These are phyloP conservation scores for Malachius bipustulatus DNA, from an alignment of 2,888 invertebrate genomes.

Conservation along the genomic window DNA sequence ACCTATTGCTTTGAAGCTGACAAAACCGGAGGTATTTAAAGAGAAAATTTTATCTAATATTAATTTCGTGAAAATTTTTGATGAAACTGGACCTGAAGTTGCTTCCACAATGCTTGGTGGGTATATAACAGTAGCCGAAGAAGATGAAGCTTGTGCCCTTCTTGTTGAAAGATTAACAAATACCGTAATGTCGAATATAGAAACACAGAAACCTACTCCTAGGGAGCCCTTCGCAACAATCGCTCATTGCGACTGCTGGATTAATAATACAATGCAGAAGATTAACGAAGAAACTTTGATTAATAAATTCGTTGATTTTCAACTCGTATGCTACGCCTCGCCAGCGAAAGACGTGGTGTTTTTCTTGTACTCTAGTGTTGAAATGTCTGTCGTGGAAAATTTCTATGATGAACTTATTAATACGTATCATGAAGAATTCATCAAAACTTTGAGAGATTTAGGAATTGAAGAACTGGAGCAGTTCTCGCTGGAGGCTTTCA, in stretches of 20 bases:
- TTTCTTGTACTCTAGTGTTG: constrained; percentile 40
- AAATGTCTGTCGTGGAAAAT: constrained; percentile 30
- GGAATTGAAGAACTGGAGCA: constrained; percentile 23
- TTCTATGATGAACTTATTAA: constrained; percentile 37
- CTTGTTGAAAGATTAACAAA: constrained; percentile 14
- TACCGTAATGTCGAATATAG: constrained; percentile 4
- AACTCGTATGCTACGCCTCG: constrained; percentile 40
- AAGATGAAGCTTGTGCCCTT: constrained; percentile 15
- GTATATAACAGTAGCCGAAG: constrained; percentile 10
- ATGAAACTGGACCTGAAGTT: constrained; percentile 12
- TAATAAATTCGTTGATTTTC: constrained; percentile 44
- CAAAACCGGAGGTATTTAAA: constrained; percentile 33
- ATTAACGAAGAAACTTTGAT: constrained; percentile 23
- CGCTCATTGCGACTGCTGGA: constrained; percentile 45
- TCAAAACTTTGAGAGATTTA: constrained; percentile 30
- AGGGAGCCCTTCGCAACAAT: constrained; percentile 40
- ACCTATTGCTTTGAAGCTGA: constrained; percentile 38
- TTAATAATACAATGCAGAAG: constrained; percentile 45
- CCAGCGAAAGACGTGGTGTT: constrained; percentile 42
- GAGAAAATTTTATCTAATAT: constrained; percentile 32
- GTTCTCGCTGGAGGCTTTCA: constrained; percentile 33
- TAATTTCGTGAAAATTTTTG: constrained; percentile 12
- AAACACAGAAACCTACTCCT: constrained; percentile 16
- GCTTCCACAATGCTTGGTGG: constrained; percentile 11
- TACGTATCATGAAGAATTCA: constrained; percentile 39